Conservation (phyloP, 2,888 invertebrate genomes). For the Pyralis farinalis region DNA sequence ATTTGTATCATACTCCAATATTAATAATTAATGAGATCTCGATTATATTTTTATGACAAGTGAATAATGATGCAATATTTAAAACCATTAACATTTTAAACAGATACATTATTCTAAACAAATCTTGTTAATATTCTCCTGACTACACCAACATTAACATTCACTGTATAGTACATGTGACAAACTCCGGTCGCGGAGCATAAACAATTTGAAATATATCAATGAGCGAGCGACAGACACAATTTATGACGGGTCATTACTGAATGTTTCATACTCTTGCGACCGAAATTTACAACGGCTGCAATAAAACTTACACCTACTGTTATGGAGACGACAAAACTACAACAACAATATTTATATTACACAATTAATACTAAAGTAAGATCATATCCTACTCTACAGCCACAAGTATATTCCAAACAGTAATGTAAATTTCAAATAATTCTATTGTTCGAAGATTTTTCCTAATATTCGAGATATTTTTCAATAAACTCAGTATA, state of each 20-base stretch:
- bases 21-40: constrained; percentile 53
- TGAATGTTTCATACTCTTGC: no score
- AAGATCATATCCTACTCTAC: constrained; percentile 21
- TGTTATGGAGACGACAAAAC: not conserved
- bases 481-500: no score
- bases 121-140: not conserved
- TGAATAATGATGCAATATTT: constrained; percentile 26
- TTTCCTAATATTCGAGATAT: constrained; percentile 5
- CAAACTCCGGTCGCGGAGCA: no score
- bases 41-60: constrained; percentile 33
- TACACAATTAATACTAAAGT: constrained; percentile 27
- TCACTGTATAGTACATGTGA: no score
- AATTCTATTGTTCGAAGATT: not conserved
- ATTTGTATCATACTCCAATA: constrained; percentile 22
- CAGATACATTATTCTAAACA: constrained; percentile 6
- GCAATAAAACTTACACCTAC: constrained; percentile 1
- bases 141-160: not conserved
- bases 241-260: no score
- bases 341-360: constrained; percentile 13
- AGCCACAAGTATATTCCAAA: constrained; percentile 10
- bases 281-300: not conserved
- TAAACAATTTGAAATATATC: no score
- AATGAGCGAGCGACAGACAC: no score
- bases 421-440: not conserved
- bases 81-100: constrained; percentile 1